Evolutionary conservation across 2,888 invertebrate genomes (phyloP), one percentile per base, ranked within the genome.

Genomic region (Sarcophaga carnaria): DNA sequence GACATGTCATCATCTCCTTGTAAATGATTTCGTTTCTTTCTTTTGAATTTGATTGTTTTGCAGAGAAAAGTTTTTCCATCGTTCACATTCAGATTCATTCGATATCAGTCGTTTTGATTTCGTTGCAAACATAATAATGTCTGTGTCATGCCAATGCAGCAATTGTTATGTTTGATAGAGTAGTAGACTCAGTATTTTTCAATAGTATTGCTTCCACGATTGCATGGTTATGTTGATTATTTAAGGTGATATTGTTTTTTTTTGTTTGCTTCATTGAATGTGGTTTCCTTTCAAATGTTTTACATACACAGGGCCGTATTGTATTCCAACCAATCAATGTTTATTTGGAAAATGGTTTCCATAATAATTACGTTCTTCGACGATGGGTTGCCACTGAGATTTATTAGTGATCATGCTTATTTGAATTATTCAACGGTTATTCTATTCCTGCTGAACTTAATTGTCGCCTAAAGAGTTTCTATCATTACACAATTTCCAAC

Each of bases 1-100:
- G 37, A 80, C 70, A 84, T 60, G 70, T 70, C 75, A 76, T 80
- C 80, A 76, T 80, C 80, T 75, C 64, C 64, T 66, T 71, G 76
- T 76, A 71, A 63, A 47, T 37, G 10, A 37, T 37, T 37, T 37
- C 10, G 37, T 37, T 37, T 37, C 37, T 37, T 37, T 37, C 37
- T 37, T 37, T 37, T 60, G 71, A 45, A 20, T 80, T 80, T 71
- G 49, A 37, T 37, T 37, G 64, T 84, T 60, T 71, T 66, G 60
- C 64, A 49, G 77, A 70, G 60, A 84, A 80, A 84, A 75, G 75
- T 49, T 66, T 77, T 67, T 11, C 37, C 37, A 37, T 37, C 37
- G 37, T 37, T 37, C 37, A 37, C 8, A 37, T 10, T 37, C 8
- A 37, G 37, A 64, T 71, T 75, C 49, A 75, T 66, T 66, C 64